A percentile compares a stretch with the other conserved stretches of the same genome.
Evolutionary conservation across 2,113 vertebrate species (phyloP).

Genomic region (Lampris incognitus): DNA sequence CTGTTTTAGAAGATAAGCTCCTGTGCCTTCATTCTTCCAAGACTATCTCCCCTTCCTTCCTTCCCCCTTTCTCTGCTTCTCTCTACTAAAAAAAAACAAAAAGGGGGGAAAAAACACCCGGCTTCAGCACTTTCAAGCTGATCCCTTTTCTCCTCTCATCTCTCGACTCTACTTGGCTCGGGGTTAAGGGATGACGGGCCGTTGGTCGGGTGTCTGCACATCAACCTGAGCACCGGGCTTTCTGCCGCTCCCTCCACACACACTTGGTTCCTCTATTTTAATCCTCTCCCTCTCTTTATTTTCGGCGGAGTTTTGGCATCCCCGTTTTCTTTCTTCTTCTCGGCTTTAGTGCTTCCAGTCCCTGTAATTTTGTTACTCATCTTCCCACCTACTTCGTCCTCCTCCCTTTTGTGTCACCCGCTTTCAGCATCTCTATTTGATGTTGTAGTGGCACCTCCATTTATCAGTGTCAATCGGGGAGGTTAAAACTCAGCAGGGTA

Average conservation of each 20-base stretch:
- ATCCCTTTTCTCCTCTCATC: conserved; percentile 53
- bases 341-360: conserved; percentile 24
- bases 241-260: conserved; percentile 29
- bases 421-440: conserved; percentile 24
- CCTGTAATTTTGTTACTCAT: not conserved
- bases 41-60: conserved; percentile 28
- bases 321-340: conserved; percentile 6
- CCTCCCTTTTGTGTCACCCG: conserved; percentile 18
- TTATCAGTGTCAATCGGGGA: conserved; percentile 71
- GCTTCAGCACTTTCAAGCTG: conserved; percentile 67
- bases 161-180: conserved; percentile 45
- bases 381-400: conserved; percentile 16
- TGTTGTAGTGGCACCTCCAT: conserved; percentile 44
- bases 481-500: conserved; percentile 66
- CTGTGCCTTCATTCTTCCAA: conserved; percentile 12
- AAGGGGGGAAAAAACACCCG: conserved; percentile 1
- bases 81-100: conserved; percentile 22
- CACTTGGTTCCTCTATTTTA: conserved; percentile 27
- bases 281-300: conserved; percentile 11
- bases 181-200: conserved; percentile 64
- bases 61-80: conserved; percentile 34
- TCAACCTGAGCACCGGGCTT: conserved; percentile 44
- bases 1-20: conserved; percentile 66
- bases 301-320: conserved; percentile 15
- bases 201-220: conserved; percentile 63